phyloP scores from a whole-genome alignment of 1,140 invertebrate genomes.

The Nautilus pompilius region DNA sequence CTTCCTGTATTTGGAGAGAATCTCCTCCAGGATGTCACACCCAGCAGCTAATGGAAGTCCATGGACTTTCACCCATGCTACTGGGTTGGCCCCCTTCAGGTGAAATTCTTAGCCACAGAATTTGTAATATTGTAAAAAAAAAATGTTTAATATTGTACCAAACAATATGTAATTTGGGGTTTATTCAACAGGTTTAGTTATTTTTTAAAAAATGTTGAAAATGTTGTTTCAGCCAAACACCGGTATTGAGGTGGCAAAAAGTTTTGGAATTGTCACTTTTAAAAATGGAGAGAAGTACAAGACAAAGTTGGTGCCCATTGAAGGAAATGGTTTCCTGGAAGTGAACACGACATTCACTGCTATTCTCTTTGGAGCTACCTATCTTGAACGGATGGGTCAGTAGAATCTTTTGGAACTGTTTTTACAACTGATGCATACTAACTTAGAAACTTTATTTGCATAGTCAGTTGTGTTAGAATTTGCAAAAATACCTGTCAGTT shows the following conservation, averaged over 20 bases:
- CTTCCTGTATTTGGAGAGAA: no score
- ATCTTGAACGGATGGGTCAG: conserved; percentile 34
- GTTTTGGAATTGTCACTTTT: conserved; percentile 38
- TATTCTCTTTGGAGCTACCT: conserved; percentile 32
- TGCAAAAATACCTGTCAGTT: no score
- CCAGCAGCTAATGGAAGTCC: no score
- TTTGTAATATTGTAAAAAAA: background rate
- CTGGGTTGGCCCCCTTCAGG: no score
- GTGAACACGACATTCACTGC: conserved; percentile 42
- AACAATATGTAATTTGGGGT: no score
- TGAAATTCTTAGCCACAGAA: no score
- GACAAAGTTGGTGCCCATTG: conserved; percentile 20
- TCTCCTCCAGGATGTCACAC: no score
- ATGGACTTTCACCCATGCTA: no score
- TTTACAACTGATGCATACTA: no score
- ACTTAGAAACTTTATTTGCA: no score
- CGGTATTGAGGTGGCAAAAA: conserved; percentile 20
- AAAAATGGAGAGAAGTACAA: conserved; percentile 21
- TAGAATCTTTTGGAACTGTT: no score
- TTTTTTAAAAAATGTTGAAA: background rate
- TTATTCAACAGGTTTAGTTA: background rate
- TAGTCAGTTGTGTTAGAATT: no score
- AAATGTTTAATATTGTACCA: background rate
- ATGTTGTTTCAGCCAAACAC: conserved; percentile 25
- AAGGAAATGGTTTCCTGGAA: conserved; percentile 37